Evolutionary conservation across 2,888 invertebrate species (phyloP).

Genomic region (Catocala fraxini): DNA sequence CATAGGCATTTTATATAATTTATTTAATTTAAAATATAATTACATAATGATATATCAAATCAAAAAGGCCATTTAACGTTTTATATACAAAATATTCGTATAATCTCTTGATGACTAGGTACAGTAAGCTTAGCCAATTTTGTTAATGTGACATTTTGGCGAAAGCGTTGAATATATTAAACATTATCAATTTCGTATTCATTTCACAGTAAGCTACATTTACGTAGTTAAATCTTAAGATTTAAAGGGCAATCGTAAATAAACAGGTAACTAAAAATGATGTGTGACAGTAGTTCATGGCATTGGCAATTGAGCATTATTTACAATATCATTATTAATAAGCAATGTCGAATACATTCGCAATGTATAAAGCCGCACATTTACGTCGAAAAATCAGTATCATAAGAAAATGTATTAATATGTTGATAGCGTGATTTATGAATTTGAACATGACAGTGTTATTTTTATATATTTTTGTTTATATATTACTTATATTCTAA

Average conservation of each 20-base stretch:
- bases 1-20: constrained; percentile 65
- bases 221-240: background rate
- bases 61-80: constrained; percentile 68
- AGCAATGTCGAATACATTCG: constrained; percentile 69
- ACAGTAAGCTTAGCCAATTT: constrained; percentile 72
- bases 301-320: constrained; percentile 64
- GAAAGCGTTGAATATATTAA: constrained; percentile 49
- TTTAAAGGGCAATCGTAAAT: background rate
- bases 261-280: constrained; percentile 6
- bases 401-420: constrained; percentile 46
- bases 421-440: constrained; percentile 48
- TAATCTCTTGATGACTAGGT: constrained; percentile 82
- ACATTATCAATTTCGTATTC: background rate
- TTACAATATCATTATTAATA: constrained; percentile 65
- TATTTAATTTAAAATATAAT: constrained; percentile 77
- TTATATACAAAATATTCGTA: constrained; percentile 83
- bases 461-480: constrained; percentile 54
- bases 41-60: constrained; percentile 73
- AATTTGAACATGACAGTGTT: constrained; percentile 54
- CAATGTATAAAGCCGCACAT: constrained; percentile 72
- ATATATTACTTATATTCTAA: constrained; percentile 73
- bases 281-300: constrained; percentile 39
- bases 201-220: background rate
- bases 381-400: constrained; percentile 56
- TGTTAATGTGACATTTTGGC: constrained; percentile 56